These are phyloP conservation scores for Corynorhinus townsendii DNA, from an alignment of 2,113 vertebrate genomes.

Conservation along the genomic window DNA sequence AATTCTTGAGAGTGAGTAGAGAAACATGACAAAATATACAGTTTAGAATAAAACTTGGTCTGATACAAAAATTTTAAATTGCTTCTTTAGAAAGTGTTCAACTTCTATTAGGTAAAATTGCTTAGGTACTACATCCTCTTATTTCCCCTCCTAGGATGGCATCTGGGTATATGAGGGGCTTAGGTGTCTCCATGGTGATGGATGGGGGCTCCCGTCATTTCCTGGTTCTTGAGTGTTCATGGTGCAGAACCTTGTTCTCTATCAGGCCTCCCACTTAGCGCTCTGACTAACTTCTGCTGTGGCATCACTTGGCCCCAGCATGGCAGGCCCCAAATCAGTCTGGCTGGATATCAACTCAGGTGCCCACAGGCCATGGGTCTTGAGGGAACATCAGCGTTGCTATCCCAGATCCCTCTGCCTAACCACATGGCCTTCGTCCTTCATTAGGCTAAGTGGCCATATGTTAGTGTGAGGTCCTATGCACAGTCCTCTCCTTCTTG, in stretches of 20 bases:
- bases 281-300: background rate
- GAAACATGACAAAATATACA: background rate
- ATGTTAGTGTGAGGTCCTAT: background rate
- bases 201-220: background rate
- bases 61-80: background rate
- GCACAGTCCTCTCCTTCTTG: background rate
- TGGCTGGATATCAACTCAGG: background rate
- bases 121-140: background rate
- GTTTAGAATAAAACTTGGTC: background rate
- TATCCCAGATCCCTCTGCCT: background rate
- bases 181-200: background rate
- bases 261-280: background rate
- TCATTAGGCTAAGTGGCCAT: background rate
- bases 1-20: background rate
- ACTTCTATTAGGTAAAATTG: background rate
- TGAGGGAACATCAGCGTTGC: background rate
- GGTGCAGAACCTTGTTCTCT: background rate
- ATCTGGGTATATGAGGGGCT: background rate
- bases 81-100: background rate
- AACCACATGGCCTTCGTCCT: background rate
- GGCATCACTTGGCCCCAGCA: background rate
- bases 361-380: accelerated
- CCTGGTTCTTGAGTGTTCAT: background rate
- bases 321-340: background rate
- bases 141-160: background rate